Conservation (phyloP, 2,113 vertebrate species). For the Pygoscelis antarcticus region DNA sequence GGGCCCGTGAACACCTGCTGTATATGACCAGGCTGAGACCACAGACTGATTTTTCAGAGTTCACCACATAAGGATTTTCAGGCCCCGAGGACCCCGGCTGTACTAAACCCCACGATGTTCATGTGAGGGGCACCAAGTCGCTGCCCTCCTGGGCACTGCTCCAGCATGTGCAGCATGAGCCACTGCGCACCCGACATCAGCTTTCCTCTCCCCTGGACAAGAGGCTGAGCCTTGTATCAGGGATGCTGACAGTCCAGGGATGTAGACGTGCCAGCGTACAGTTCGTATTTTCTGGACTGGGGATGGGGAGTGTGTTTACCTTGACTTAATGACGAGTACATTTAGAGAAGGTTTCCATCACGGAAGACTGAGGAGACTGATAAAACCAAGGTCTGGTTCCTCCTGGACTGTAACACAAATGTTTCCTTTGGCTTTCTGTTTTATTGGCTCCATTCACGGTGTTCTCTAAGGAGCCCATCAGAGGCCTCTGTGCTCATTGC, state of each 20-base stretch:
- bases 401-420: conserved; percentile 41
- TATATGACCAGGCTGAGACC: background rate
- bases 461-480: conserved; percentile 32
- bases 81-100: background rate
- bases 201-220: background rate
- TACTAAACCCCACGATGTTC: background rate
- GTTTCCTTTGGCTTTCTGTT: conserved; percentile 55
- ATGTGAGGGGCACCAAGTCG: background rate
- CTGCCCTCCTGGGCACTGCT: background rate
- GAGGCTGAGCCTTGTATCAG: background rate
- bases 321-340: background rate
- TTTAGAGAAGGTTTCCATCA: conserved; percentile 15
- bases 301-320: background rate
- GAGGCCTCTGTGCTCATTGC: background rate
- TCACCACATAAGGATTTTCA: background rate
- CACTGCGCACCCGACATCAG: background rate
- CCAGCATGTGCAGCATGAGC: accelerated
- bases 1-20: accelerated
- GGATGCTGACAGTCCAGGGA: background rate
- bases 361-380: background rate
- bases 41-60: background rate
- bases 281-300: background rate
- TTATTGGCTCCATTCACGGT: background rate
- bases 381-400: conserved; percentile 42
- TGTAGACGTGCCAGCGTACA: background rate